phyloP scores from a whole-genome alignment of 2,797 vertebrate species.

The Eutrigla gurnardus region DNA sequence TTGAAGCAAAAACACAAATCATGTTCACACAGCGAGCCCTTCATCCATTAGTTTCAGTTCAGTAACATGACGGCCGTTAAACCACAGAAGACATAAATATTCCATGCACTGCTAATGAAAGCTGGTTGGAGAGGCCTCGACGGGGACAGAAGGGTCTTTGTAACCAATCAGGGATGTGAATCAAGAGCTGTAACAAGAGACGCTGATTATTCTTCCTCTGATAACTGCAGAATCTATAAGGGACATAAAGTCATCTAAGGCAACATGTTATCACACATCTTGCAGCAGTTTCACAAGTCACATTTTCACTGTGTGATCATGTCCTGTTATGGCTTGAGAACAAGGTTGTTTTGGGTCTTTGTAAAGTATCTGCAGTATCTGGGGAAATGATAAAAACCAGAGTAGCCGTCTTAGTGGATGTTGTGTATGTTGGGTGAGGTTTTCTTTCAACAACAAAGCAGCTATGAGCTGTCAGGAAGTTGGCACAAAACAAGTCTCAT shows the following conservation, averaged over 20 bases:
- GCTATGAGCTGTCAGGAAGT: neutral
- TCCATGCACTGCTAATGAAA: slow-evolving; percentile 11
- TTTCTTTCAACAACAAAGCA: no score
- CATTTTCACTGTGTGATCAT: neutral
- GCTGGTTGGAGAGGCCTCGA: slow-evolving; percentile 7
- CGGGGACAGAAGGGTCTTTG: slow-evolving; percentile 36
- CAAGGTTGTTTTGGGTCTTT: neutral
- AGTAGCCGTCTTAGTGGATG: neutral
- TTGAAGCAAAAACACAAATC: neutral
- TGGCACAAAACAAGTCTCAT: neutral
- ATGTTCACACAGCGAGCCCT: neutral
- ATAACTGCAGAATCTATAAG: neutral
- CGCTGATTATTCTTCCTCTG: neutral
- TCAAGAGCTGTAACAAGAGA: slow-evolving; percentile 10
- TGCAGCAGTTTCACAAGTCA: neutral
- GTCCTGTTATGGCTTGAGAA: slow-evolving; percentile 14
- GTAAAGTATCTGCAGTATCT: no score
- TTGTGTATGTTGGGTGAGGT: neutral
- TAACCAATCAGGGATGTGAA: slow-evolving; percentile 11
- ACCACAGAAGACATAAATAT: slow-evolving; percentile 17
- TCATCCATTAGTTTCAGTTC: neutral
- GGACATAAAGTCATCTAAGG: neutral
- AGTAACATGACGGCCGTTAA: slow-evolving; percentile 4
- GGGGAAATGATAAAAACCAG: neutral
- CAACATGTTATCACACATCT: neutral